Base-by-base conservation (phyloP, 1,140 invertebrate genomes). In the Lucilia cuprina region DNA sequence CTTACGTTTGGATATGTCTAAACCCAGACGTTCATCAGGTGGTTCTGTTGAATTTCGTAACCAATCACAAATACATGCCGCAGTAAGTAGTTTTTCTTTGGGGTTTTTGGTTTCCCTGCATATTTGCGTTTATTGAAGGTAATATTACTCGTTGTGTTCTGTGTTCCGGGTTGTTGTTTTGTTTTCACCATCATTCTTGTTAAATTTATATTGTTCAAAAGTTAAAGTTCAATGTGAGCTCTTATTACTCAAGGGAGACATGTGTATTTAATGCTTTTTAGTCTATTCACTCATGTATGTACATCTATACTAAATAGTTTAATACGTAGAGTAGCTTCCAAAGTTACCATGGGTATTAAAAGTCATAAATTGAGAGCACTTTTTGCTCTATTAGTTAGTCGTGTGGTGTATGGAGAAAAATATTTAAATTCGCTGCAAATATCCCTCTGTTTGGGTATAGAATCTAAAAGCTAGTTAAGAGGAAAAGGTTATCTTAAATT, bases 11-110 rank as follows among this genome's bases (percentile, higher is more conserved):
- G 92, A 93, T 85, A 87, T 91, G 17, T 88, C 84, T 50, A 92
- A 92, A 77, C 92, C 92, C 25, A 87, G 92, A 85, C 88, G 91
- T 86, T 91, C 90, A 87, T 93, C 92, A 85, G 92, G 92, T 86
- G 91, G 91, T 88, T 92, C 92, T 75, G 92, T 92, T 19, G 92
- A 93, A 83, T 92, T 93, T 86, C 90, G 89, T 60, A 87, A 34
- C 7, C 82, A 85, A 19, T 74, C 84, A 8, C 82, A 85, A 74
- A 65, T 83, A 74, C 55, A 83, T 35, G 82, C 82, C 2, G 55
- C 75, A 55, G 84, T 85, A 80, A 83, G 84, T 84, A 83, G 84
- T 84, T 21, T 83, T 83, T 30, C n/a, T 80, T 21, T 49, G 47
- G 74, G 74, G 41, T 21, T 50, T 30, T 30, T 30, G 25, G 25